Evolutionary conservation across 1,140 invertebrate species (phyloP).

Genomic region (Drosophila dunni): DNA sequence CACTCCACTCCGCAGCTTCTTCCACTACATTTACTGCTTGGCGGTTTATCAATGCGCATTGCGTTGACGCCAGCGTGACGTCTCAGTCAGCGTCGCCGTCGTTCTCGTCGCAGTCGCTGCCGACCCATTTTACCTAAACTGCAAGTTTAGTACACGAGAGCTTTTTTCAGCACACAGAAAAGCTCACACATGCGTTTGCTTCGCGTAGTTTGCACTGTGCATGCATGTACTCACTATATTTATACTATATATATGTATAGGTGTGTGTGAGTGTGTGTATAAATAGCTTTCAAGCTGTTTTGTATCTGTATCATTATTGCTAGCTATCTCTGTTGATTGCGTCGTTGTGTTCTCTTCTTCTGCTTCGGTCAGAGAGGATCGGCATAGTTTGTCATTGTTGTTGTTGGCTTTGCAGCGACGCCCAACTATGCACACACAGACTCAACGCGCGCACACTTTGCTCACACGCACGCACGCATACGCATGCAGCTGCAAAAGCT

Average conservation of each 20-base stretch:
- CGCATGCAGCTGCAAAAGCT: constrained; percentile 59
- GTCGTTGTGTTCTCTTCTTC: constrained; percentile 25
- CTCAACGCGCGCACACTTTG: constrained; percentile 22
- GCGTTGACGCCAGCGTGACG: constrained; percentile 11
- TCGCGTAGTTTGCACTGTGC: constrained; percentile 35
- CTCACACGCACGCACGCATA: constrained; percentile 51
- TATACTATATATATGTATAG: constrained; percentile 12
- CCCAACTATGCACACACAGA: constrained; percentile 61
- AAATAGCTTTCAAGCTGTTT: constrained; percentile 55
- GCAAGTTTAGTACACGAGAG: constrained; percentile 33
- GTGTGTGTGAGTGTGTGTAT: constrained; percentile 27
- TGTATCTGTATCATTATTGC: constrained; percentile 41
- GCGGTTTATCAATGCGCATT: constrained; percentile 51
- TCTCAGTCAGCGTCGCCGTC: not conserved
- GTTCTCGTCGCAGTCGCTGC: constrained; percentile 23
- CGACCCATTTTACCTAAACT: constrained; percentile 61
- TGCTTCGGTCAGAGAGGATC: constrained; percentile 39
- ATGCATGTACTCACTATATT: constrained; percentile 20
- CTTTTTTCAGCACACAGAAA: constrained; percentile 32
- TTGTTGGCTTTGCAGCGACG: constrained; percentile 51
- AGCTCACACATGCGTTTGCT: constrained; percentile 65
- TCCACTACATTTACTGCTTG: not conserved
- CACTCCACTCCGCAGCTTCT: constrained; percentile 10
- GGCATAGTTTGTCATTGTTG: constrained; percentile 40
- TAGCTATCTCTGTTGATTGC: constrained; percentile 41